Evolutionary conservation across 2,797 vertebrate species (phyloP).

Genomic region (Channa striata): DNA sequence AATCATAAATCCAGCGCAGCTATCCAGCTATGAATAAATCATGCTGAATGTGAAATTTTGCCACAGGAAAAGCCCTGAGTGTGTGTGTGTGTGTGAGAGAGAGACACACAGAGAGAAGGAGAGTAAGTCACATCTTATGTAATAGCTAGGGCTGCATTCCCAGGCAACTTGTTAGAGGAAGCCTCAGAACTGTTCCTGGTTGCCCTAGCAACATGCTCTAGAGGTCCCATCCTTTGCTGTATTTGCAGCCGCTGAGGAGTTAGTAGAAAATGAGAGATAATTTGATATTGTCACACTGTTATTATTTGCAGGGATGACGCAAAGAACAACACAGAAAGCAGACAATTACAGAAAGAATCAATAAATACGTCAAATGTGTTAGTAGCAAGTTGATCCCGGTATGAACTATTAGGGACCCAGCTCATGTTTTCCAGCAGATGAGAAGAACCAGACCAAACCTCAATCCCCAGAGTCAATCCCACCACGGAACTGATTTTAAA

Average conservation of each 20-base stretch:
- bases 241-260: conserved; percentile 45
- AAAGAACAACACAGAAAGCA: conserved; percentile 22
- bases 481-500: conserved; percentile 60
- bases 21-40: conserved; percentile 77
- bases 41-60: conserved; percentile 75
- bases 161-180: conserved; percentile 77
- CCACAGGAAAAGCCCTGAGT: conserved; percentile 78
- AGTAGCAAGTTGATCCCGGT: not conserved
- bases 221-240: conserved; percentile 61
- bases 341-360: conserved; percentile 2
- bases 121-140: conserved; percentile 73
- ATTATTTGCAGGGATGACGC: conserved; percentile 39
- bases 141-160: conserved; percentile 76
- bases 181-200: conserved; percentile 74
- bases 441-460: conserved; percentile 15
- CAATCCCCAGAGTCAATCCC: conserved; percentile 39
- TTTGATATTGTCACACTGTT: conserved; percentile 42
- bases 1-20: conserved; percentile 67
- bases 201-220: conserved; percentile 72
- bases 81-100: conserved; percentile 45
- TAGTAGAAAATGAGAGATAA: conserved; percentile 51
- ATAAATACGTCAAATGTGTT: not conserved
- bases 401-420: conserved; percentile 7
- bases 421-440: not conserved
- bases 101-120: conserved; percentile 42